phyloP scores from a whole-genome alignment of 2,797 vertebrate species.

The Eulemur mongoz region DNA sequence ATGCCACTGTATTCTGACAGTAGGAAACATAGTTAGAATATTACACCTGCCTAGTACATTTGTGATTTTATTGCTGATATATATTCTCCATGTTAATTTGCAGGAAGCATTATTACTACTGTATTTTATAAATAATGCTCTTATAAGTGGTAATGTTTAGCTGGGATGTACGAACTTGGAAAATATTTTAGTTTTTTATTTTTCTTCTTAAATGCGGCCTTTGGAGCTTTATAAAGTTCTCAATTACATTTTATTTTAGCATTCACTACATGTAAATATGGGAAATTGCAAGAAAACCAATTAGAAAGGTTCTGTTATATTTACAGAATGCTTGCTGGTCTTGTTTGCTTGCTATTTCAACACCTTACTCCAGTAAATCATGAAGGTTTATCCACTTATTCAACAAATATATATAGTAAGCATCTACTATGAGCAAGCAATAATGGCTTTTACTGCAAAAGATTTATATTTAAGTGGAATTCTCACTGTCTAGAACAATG shows the following conservation, averaged over 20 bases:
- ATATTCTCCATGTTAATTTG: conserved; percentile 11
- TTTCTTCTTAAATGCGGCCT: neutral
- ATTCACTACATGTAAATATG: neutral
- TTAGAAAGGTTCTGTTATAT: neutral
- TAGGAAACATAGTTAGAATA: neutral
- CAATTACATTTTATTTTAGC: conserved; percentile 14
- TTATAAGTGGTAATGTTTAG: neutral
- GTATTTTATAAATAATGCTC: conserved; percentile 35
- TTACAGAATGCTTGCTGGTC: neutral
- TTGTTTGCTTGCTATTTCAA: neutral
- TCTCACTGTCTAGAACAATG: neutral
- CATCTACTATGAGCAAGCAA: neutral
- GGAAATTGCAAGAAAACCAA: neutral
- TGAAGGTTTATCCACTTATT: neutral
- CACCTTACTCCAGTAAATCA: neutral
- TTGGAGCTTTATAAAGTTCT: conserved; percentile 30
- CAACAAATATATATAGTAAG: neutral
- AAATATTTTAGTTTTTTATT: conserved; percentile 15
- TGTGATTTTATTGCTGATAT: conserved; percentile 14
- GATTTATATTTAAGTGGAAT: neutral
- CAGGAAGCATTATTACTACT: neutral
- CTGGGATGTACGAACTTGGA: neutral
- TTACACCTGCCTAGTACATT: neutral
- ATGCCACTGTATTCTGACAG: neutral
- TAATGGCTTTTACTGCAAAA: neutral